phyloP scores from a whole-genome alignment of 1,140 invertebrate species.

The Tenebrio molitor region DNA sequence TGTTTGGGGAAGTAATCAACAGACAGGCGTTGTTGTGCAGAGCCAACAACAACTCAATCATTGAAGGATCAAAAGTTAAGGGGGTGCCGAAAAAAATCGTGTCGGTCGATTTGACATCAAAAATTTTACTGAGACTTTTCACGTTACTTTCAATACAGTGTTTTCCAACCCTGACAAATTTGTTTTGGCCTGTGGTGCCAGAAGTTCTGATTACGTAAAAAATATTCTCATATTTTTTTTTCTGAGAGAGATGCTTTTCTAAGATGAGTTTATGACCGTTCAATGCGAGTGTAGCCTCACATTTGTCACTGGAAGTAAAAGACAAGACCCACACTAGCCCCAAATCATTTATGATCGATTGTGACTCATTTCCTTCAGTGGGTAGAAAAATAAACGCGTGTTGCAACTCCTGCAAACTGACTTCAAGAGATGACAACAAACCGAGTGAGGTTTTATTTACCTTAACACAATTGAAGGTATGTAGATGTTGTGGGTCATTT shows the following conservation, averaged over 20 bases:
- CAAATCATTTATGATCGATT: constrained; percentile 7
- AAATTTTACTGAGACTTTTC: constrained; percentile 65
- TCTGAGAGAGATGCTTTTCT: constrained; percentile 3
- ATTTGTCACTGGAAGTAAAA: constrained; percentile 15
- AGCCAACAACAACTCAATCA: constrained; percentile 82
- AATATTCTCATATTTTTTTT: constrained; percentile 65
- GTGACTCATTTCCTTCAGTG: constrained; percentile 8
- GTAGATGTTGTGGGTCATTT: constrained; percentile 55
- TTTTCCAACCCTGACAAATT: constrained; percentile 74
- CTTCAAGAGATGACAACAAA: not conserved
- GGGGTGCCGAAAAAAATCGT: constrained; percentile 80
- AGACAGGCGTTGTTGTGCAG: constrained; percentile 75
- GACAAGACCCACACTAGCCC: constrained; percentile 8
- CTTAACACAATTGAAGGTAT: constrained; percentile 54
- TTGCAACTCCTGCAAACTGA: constrained; percentile 53
- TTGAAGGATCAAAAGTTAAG: constrained; percentile 86
- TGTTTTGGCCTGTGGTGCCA: constrained; percentile 76
- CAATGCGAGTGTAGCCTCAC: not conserved
- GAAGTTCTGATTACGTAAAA: constrained; percentile 75
- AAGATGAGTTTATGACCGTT: constrained; percentile 38
- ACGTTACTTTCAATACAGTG: constrained; percentile 76
- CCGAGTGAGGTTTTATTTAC: constrained; percentile 22
- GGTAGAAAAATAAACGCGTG: constrained; percentile 50
- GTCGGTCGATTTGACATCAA: constrained; percentile 71
- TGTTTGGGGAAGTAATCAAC: constrained; percentile 72